Evolutionary conservation across 2,888 invertebrate genomes (phyloP).

Genomic region (Apotomis betuletana): DNA sequence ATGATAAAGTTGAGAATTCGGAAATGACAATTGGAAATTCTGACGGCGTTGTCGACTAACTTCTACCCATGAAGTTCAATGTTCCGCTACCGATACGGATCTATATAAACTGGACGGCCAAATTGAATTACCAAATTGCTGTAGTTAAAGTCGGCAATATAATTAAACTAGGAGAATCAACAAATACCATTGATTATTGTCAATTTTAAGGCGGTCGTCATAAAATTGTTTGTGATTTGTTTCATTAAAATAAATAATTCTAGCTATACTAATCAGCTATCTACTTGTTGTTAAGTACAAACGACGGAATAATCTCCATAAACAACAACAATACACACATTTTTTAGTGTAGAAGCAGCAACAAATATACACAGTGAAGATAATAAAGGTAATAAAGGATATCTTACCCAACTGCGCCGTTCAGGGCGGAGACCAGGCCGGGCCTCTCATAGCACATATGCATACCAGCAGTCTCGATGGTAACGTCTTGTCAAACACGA

Average conservation of each 20-base stretch:
- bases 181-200: slow-evolving; percentile 21
- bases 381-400: neutral
- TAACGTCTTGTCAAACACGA: slow-evolving; percentile 36
- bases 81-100: slow-evolving; percentile 33
- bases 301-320: neutral
- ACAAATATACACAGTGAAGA: no score
- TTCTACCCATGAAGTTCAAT: slow-evolving; percentile 29
- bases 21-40: slow-evolving; percentile 38
- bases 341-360: no score
- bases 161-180: slow-evolving; percentile 23
- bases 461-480: slow-evolving; percentile 69
- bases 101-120: slow-evolving; percentile 33
- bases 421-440: slow-evolving; percentile 75
- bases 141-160: slow-evolving; percentile 24
- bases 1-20: slow-evolving; percentile 22
- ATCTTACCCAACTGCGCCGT: slow-evolving; percentile 76
- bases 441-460: slow-evolving; percentile 82
- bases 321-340: neutral
- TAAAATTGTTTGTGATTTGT: slow-evolving; percentile 10
- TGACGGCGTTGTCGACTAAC: slow-evolving; percentile 28
- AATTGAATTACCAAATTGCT: slow-evolving; percentile 38
- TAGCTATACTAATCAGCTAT: neutral
- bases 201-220: neutral
- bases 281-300: neutral
- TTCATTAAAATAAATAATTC: neutral